Evolutionary conservation across 2,797 vertebrate genomes (phyloP).

Genomic region (Spea hammondii): DNA sequence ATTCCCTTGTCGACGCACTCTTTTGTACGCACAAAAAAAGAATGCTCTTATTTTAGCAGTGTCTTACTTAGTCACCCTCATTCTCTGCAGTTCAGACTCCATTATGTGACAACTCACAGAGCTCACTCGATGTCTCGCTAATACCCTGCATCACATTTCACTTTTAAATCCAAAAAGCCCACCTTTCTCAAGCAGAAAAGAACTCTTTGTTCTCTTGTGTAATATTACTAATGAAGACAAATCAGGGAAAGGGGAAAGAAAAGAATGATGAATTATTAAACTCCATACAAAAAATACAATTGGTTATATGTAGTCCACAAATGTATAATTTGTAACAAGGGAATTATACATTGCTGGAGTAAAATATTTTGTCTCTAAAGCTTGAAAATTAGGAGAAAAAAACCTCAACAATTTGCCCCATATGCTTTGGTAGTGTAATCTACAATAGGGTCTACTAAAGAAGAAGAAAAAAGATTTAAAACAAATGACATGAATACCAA

Average conservation of each 20-base stretch:
- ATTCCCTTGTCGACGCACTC: constrained; percentile 44
- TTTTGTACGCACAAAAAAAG: constrained; percentile 38
- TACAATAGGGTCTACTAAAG: too few species aligned
- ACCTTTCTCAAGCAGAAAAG: neutral
- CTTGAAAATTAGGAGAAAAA: too few species aligned
- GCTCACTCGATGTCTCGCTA: neutral
- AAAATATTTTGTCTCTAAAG: too few species aligned
- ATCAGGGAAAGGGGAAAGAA: neutral
- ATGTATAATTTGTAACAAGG: too few species aligned
- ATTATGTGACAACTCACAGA: constrained; percentile 12
- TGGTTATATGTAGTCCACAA: too few species aligned
- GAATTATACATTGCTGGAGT: too few species aligned
- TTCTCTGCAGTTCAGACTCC: constrained; percentile 15
- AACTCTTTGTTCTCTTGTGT: constrained; percentile 5
- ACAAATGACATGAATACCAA: too few species aligned
- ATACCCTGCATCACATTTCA: neutral
- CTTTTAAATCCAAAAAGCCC: neutral
- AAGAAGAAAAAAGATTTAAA: too few species aligned
- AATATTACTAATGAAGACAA: constrained; percentile 4
- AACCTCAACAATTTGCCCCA: too few species aligned
- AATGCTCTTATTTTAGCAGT: constrained; percentile 43
- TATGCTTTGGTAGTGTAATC: too few species aligned
- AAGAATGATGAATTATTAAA: too few species aligned
- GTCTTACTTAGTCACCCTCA: constrained; percentile 18
- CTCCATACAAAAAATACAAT: too few species aligned